These are phyloP conservation scores for Sandelia bainsii DNA, from an alignment of 2,797 vertebrate genomes.

Conservation along the genomic window DNA sequence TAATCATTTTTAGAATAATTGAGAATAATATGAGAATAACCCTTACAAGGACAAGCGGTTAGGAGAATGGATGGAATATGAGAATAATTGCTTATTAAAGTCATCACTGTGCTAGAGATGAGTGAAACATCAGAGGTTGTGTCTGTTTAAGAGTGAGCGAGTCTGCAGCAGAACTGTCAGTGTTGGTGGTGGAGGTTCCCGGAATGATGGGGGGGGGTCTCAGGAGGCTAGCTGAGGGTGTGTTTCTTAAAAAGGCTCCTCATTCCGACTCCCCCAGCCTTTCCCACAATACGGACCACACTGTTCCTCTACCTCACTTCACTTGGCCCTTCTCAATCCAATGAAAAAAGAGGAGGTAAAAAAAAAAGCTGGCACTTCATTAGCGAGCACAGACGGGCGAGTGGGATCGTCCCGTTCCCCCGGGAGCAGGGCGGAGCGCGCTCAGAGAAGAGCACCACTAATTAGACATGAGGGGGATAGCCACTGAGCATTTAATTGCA, in stretches of 20 bases:
- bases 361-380: slow-evolving; percentile 77
- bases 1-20: too few relatives aligned
- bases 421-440: slow-evolving; percentile 68
- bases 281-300: slow-evolving; percentile 58
- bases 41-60: too few relatives aligned
- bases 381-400: slow-evolving; percentile 80
- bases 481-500: slow-evolving; percentile 83
- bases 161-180: slow-evolving; percentile 36
- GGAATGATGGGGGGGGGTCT: slow-evolving; percentile 12
- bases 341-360: slow-evolving; percentile 21
- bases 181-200: slow-evolving; percentile 11
- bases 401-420: slow-evolving; percentile 81
- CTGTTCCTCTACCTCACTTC: slow-evolving; percentile 59
- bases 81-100: too few relatives aligned
- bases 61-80: too few relatives aligned
- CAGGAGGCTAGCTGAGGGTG: slow-evolving; percentile 41
- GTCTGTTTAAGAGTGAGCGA: not conserved
- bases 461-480: slow-evolving; percentile 83
- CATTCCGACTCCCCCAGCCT: slow-evolving; percentile 48
- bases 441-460: slow-evolving; percentile 82
- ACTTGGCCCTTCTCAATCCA: slow-evolving; percentile 51
- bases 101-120: too few relatives aligned
- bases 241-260: slow-evolving; percentile 70
- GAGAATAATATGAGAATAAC: too few relatives aligned
- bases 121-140: not conserved